Percentiles rank a stretch among this genome's conserved stretches.
Evolutionary conservation across 2,113 vertebrate genomes (phyloP).

Genomic region (Pseudorectes ferrugineus): DNA sequence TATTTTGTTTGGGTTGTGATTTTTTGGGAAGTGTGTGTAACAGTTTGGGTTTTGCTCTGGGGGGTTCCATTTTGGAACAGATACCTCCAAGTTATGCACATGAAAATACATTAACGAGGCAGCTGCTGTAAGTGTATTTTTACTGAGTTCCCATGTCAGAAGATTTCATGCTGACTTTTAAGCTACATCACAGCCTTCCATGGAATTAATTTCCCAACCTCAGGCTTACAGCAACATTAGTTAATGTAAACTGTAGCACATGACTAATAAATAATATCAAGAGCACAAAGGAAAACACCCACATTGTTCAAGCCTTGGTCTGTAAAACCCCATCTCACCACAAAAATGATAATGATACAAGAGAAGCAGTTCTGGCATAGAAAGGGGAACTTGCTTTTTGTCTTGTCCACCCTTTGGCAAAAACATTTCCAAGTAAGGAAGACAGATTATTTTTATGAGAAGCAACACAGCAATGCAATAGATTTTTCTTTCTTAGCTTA

Average conservation of each 20-base stretch:
- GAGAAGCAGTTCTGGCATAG: neutral
- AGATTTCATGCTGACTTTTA: neutral
- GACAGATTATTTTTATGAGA: neutral
- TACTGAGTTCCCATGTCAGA: neutral
- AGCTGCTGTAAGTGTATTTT: neutral
- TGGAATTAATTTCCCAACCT: neutral
- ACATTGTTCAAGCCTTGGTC: neutral
- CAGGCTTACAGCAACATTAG: neutral
- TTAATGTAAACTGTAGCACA: neutral
- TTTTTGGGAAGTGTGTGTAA: neutral
- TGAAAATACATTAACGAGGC: neutral
- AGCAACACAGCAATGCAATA: neutral
- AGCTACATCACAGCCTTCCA: neutral
- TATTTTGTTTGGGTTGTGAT: no score
- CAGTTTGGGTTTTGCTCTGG: neutral
- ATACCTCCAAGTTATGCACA: neutral
- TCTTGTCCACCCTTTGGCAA: neutral
- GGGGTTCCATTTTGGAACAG: neutral
- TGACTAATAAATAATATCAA: neutral
- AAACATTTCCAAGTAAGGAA: conserved; percentile 18
- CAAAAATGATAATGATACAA: neutral
- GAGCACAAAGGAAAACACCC: neutral
- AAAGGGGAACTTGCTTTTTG: neutral
- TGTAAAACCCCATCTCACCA: neutral
- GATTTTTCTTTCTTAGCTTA: neutral